Evolutionary conservation across 2,113 vertebrate genomes (phyloP).

Genomic region (Hyperoodon ampullatus): DNA sequence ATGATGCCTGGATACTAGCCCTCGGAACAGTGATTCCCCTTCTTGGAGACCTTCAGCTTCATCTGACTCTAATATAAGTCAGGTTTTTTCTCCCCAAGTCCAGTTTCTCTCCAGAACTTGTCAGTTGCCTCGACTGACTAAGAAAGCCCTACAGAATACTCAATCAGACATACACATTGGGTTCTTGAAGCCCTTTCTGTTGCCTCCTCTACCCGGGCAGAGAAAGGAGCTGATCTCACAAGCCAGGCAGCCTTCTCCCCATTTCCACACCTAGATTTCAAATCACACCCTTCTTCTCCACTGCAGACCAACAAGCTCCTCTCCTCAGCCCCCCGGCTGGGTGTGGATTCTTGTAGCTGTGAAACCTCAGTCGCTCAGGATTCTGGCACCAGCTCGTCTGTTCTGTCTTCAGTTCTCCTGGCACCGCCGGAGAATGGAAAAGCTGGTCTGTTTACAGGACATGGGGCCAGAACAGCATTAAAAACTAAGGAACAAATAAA

Average conservation of each 20-base stretch:
- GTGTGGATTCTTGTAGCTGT: not conserved
- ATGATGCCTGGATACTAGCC: rapidly evolving
- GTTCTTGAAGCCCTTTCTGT: not conserved
- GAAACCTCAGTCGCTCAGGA: not conserved
- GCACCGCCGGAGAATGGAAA: constrained; percentile 30
- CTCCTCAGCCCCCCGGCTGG: not conserved
- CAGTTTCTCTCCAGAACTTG: not conserved
- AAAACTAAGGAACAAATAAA: constrained; percentile 69
- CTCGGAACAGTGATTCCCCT: not conserved
- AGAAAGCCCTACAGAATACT: not conserved
- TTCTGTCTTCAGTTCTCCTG: not conserved
- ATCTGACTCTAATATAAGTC: rapidly evolving
- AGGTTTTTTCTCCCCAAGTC: not conserved
- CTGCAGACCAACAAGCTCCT: not conserved
- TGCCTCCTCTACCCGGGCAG: not conserved
- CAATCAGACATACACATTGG: rapidly evolving
- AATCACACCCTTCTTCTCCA: not conserved
- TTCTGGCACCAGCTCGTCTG: not conserved
- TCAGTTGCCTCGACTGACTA: rapidly evolving
- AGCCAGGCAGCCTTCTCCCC: not conserved
- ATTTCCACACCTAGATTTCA: not conserved
- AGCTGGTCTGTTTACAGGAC: constrained; percentile 64
- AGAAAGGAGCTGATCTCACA: not conserved
- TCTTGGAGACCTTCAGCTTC: not conserved
- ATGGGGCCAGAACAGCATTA: constrained; percentile 39